These are phyloP conservation scores for Eufriesea mexicana DNA, from an alignment of 1,140 invertebrate species.

Conservation along the genomic window DNA sequence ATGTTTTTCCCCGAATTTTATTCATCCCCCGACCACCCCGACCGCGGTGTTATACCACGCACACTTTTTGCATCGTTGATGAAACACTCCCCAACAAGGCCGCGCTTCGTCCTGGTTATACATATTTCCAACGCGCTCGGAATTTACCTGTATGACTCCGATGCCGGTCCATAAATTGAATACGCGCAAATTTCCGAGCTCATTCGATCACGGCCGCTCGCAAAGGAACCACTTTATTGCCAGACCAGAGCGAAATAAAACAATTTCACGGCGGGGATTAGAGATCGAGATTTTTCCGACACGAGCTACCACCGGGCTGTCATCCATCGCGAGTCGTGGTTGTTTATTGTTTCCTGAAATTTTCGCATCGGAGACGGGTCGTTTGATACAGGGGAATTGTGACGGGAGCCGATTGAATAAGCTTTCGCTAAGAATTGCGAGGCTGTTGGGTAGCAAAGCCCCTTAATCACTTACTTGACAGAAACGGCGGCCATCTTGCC, in stretches of 20 bases:
- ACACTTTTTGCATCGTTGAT: conserved; percentile 14
- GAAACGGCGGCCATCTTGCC: too few relatives aligned
- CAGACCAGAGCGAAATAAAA: not conserved
- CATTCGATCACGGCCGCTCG: not conserved
- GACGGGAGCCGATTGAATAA: not conserved
- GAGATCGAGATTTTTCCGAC: not conserved
- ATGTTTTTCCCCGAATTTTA: not conserved
- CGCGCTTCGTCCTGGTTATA: not conserved
- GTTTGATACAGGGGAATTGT: not conserved
- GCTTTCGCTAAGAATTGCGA: not conserved
- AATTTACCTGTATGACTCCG: not conserved
- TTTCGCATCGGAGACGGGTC: too few relatives aligned
- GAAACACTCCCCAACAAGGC: not conserved
- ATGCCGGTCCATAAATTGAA: conserved; percentile 1
- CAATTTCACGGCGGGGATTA: not conserved
- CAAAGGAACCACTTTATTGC: not conserved
- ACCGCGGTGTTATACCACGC: not conserved
- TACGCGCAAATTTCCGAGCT: not conserved
- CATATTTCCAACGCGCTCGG: not conserved
- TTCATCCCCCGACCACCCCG: not conserved
- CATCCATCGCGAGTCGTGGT: not conserved
- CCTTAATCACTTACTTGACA: too few relatives aligned
- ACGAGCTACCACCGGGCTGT: too few relatives aligned
- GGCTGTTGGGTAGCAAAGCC: too few relatives aligned
- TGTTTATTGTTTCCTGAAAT: not conserved